phyloP scores from a whole-genome alignment of 2,797 vertebrate species.

The Ctenochaetus hawaiiensis region DNA sequence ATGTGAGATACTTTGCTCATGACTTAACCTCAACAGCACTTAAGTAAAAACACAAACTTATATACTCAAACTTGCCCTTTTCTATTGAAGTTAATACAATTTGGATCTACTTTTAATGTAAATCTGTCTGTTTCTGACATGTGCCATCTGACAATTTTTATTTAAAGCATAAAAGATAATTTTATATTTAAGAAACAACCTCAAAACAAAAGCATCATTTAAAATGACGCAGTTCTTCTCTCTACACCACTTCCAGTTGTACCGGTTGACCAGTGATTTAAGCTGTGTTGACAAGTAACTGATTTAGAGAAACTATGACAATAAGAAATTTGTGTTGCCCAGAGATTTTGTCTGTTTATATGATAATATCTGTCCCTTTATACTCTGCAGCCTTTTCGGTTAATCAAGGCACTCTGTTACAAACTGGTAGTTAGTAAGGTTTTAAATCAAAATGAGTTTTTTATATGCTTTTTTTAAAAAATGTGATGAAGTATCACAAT shows the following conservation, averaged over 20 bases:
- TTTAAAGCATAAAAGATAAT: not conserved
- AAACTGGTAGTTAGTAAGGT: not conserved
- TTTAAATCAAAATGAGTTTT: not conserved
- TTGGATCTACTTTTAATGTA: not conserved
- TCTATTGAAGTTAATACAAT: conserved; percentile 15
- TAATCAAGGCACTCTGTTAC: no score
- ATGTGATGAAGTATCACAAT: not conserved
- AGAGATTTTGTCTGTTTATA: conserved; percentile 4
- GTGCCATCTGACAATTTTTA: not conserved
- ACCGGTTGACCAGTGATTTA: not conserved
- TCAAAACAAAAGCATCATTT: not conserved
- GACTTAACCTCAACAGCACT: not conserved
- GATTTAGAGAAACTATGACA: not conserved
- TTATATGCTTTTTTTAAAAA: not conserved
- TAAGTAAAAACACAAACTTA: not conserved
- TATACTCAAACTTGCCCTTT: not conserved
- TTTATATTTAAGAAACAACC: not conserved
- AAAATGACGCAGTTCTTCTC: not conserved
- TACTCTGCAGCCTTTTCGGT: not conserved
- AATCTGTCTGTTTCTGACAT: not conserved
- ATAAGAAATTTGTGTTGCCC: not conserved
- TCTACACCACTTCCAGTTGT: conserved; percentile 1
- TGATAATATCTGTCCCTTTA: not conserved
- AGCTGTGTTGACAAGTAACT: not conserved
- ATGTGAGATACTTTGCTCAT: conserved; percentile 5